These are phyloP conservation scores for Notodonta ziczac DNA, from an alignment of 2,888 invertebrate species.

Conservation along the genomic window DNA sequence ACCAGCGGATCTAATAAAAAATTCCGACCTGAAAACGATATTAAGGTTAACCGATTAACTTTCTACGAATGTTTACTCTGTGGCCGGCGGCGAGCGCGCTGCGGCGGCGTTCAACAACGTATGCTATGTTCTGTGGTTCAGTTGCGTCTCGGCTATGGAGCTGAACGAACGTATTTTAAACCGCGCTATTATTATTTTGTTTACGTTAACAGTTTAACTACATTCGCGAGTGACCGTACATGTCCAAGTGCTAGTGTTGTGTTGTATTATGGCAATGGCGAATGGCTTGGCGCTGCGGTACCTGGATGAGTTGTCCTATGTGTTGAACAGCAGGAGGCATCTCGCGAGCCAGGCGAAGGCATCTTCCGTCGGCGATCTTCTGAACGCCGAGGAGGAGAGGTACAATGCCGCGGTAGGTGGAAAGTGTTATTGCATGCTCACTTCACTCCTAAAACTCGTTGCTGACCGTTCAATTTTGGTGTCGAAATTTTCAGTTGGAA, in stretches of 20 bases:
- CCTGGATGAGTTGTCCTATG: slow-evolving; percentile 81
- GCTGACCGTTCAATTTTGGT: neutral
- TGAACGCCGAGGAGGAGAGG: slow-evolving; percentile 75
- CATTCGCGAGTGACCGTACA: slow-evolving; percentile 44
- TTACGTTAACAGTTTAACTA: slow-evolving; percentile 55
- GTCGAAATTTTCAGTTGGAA: slow-evolving; percentile 12
- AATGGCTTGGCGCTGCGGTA: slow-evolving; percentile 74
- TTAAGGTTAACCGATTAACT: slow-evolving; percentile 41
- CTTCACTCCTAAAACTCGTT: neutral
- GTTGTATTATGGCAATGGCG: slow-evolving; percentile 62
- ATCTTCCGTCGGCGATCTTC: slow-evolving; percentile 79
- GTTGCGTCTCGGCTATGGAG: slow-evolving; percentile 60
- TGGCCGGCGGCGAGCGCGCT: slow-evolving; percentile 32
- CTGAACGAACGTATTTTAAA: slow-evolving; percentile 34
- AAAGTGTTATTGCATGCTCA: neutral
- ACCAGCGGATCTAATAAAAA: slow-evolving; percentile 25
- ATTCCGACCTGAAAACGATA: slow-evolving; percentile 30
- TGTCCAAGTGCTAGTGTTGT: slow-evolving; percentile 46
- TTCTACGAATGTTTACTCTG: slow-evolving; percentile 43
- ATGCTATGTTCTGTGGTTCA: slow-evolving; percentile 29
- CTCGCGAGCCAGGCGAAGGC: slow-evolving; percentile 73
- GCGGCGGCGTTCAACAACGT: slow-evolving; percentile 13
- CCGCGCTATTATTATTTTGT: slow-evolving; percentile 39
- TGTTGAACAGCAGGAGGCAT: slow-evolving; percentile 74
- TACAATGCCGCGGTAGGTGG: slow-evolving; percentile 67